Conservation (phyloP, 2,888 invertebrate species). For the Priapulus caudatus region DNA sequence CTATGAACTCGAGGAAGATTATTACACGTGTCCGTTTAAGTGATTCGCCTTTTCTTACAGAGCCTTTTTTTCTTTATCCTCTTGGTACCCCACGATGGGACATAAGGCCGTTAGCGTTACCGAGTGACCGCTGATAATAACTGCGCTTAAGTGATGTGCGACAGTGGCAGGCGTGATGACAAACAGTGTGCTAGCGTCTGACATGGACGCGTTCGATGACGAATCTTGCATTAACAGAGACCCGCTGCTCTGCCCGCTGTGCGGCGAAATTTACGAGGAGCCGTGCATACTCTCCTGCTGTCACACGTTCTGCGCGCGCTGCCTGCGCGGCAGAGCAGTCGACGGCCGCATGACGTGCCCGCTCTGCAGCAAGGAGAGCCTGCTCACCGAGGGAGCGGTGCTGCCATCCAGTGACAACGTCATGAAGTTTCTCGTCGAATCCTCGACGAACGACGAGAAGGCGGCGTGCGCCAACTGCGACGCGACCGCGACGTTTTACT, state of each 20-base stretch:
- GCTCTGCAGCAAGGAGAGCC: conserved; percentile 52
- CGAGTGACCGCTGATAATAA: too few species aligned
- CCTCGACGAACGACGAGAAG: conserved; percentile 54
- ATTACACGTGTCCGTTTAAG: conserved; percentile 48
- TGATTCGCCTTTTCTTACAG: conserved; percentile 18
- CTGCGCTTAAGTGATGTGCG: too few species aligned
- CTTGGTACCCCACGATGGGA: too few species aligned
- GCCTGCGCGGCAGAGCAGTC: conserved; percentile 49
- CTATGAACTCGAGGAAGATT: conserved; percentile 83
- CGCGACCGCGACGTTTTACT: conserved; percentile 60
- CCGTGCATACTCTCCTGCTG: conserved; percentile 56
- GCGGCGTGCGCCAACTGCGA: conserved; percentile 66
- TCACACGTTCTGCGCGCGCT: conserved; percentile 56
- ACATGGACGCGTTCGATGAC: conserved; percentile 12
- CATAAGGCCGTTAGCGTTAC: too few species aligned
- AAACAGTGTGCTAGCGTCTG: background rate
- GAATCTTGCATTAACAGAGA: too few species aligned
- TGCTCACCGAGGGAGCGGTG: conserved; percentile 48
- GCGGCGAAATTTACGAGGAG: conserved; percentile 54
- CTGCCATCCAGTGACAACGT: conserved; percentile 53
- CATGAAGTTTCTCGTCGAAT: conserved; percentile 56
- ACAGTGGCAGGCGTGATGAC: background rate
- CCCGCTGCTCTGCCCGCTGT: conserved; percentile 53
- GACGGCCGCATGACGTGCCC: conserved; percentile 53
- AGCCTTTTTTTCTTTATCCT: too few species aligned